Evolutionary conservation across 2,797 vertebrate species (phyloP).

Genomic region (Brachyrhaphis roseni): DNA sequence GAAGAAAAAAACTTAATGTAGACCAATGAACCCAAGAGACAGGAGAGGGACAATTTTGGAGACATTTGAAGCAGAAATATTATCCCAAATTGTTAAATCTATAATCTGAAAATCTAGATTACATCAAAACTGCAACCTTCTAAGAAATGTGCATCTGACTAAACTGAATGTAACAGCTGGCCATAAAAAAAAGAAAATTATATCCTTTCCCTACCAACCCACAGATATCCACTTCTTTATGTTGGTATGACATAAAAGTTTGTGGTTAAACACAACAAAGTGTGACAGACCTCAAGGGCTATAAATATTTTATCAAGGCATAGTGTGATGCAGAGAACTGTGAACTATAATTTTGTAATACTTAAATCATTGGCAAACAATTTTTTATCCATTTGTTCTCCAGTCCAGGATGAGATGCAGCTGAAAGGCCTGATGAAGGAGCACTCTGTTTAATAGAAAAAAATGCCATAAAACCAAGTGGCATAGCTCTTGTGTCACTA

Average conservation of each 20-base stretch:
- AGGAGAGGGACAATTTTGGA: not conserved
- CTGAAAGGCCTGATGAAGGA: slow-evolving; percentile 47
- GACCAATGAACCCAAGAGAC: not conserved
- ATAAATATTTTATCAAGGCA: not conserved
- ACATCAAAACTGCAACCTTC: not conserved
- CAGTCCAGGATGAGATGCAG: slow-evolving; percentile 29
- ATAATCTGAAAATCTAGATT: not conserved
- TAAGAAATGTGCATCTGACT: not conserved
- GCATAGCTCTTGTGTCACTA: slow-evolving; percentile 36
- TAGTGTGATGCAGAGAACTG: not conserved
- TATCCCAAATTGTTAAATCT: not conserved
- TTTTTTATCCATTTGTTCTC: slow-evolving; percentile 41
- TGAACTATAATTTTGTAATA: not conserved
- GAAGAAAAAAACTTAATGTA: not conserved
- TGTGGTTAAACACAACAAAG: not conserved
- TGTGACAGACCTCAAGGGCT: not conserved
- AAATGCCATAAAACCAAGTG: slow-evolving; percentile 20
- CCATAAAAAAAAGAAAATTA: not conserved
- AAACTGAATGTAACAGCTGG: not conserved
- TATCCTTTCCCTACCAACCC: not conserved
- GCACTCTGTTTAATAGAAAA: slow-evolving; percentile 45
- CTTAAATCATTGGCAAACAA: not conserved
- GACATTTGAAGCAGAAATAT: not conserved
- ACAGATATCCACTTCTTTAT: not conserved
- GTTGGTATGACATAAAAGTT: not conserved